Percentiles rank a stretch among this genome's conserved stretches.
Conservation (phyloP, 2,797 vertebrate species). For the Heteromormyrus szaboi region DNA sequence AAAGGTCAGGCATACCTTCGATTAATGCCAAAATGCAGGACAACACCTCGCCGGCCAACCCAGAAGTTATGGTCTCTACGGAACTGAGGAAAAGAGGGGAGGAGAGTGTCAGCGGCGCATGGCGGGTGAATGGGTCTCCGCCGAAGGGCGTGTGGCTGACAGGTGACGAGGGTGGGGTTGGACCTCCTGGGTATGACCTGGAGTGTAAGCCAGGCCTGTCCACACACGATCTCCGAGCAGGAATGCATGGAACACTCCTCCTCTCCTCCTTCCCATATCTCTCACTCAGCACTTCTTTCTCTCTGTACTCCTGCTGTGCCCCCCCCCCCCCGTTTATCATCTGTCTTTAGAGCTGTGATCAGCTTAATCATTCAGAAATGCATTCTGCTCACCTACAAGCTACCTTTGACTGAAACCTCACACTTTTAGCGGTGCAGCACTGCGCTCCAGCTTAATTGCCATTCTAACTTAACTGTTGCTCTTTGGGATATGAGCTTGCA, state of each 20-base stretch:
- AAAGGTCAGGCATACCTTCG: neutral
- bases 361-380: neutral
- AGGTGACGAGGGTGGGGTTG: conserved; percentile 9
- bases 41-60: neutral
- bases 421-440: neutral
- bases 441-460: neutral
- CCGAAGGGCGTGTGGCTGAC: neutral
- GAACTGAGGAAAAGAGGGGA: neutral
- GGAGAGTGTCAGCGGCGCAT: neutral
- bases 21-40: neutral
- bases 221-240: neutral
- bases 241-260: neutral
- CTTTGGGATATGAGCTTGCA: neutral
- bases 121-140: neutral
- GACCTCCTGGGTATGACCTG: neutral
- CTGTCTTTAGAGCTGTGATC: neutral
- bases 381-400: neutral
- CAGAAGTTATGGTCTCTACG: neutral
- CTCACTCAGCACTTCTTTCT: neutral
- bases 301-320: neutral
- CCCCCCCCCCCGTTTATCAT: neutral
- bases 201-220: conserved; percentile 16
- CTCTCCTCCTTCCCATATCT: neutral
- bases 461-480: neutral
- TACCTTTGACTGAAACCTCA: neutral